Percentiles rank a stretch among this genome's conserved stretches.
Conservation (phyloP, 1,140 invertebrate species). For the Apis dorsata region DNA sequence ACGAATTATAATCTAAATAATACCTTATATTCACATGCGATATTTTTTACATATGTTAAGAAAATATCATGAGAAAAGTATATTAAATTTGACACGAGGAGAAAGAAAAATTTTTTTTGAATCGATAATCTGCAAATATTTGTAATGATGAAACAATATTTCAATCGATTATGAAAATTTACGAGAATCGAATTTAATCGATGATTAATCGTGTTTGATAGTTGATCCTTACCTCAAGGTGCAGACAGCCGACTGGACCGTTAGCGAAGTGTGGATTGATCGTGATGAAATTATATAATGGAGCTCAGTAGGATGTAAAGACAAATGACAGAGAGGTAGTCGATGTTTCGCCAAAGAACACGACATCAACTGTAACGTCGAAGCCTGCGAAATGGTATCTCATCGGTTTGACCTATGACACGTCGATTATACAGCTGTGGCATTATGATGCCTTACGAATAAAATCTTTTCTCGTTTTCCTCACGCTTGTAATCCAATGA, state of each 20-base stretch:
- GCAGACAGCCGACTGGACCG: neutral
- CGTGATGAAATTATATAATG: constrained; percentile 30
- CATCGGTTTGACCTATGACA: constrained; percentile 77
- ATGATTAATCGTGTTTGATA: neutral
- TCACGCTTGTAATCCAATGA: constrained; percentile 4
- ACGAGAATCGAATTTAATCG: neutral
- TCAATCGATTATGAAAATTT: neutral
- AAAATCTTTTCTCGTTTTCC: constrained; percentile 23
- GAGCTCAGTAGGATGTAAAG: constrained; percentile 11
- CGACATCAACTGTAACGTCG: constrained; percentile 70
- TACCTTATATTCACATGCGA: neutral
- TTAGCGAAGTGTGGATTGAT: neutral
- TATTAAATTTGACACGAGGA: too few relatives aligned
- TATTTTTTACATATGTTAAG: too few relatives aligned
- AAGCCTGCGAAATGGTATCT: constrained; percentile 70
- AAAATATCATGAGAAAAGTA: too few relatives aligned
- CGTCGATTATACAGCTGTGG: constrained; percentile 59
- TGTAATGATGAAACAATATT: too few relatives aligned
- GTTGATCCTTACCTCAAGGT: constrained; percentile 39
- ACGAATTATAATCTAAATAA: neutral
- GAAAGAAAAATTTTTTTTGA: too few relatives aligned
- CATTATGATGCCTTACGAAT: constrained; percentile 41
- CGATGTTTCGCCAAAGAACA: constrained; percentile 68
- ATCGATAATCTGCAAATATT: too few relatives aligned
- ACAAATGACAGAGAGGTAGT: constrained; percentile 34